phyloP scores from a whole-genome alignment of 2,888 invertebrate species.

The Coremacera marginata region DNA sequence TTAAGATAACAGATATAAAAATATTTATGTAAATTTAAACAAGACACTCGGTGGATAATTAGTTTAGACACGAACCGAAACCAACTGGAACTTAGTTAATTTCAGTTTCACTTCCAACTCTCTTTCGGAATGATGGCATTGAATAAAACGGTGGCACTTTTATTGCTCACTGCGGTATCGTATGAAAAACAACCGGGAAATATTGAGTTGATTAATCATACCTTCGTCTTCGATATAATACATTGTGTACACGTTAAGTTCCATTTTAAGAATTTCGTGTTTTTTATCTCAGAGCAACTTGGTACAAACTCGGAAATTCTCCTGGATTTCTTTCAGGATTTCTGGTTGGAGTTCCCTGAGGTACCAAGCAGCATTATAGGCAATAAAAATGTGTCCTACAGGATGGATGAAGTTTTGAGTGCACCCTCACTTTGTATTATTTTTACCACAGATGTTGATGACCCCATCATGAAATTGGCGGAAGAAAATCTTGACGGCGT shows the following conservation, averaged over 20 bases:
- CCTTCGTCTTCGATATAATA: slow-evolving; percentile 53
- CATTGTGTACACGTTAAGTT: slow-evolving; percentile 47
- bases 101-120: not conserved
- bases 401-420: slow-evolving; percentile 53
- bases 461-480: slow-evolving; percentile 59
- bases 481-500: slow-evolving; percentile 49
- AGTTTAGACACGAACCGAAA: no score
- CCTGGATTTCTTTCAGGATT: slow-evolving; percentile 50
- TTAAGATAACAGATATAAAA: no score
- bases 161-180: slow-evolving; percentile 26
- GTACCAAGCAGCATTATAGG: slow-evolving; percentile 52
- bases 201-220: slow-evolving; percentile 45
- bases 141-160: slow-evolving; percentile 37
- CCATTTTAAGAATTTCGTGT: slow-evolving; percentile 56
- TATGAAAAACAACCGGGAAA: not conserved
- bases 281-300: slow-evolving; percentile 58
- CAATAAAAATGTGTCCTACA: not conserved
- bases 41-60: no score
- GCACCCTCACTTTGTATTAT: slow-evolving; percentile 55
- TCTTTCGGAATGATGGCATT: slow-evolving; percentile 38
- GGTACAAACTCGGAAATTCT: slow-evolving; percentile 42
- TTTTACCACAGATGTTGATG: slow-evolving; percentile 53
- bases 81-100: no score
- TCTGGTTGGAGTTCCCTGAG: slow-evolving; percentile 51
- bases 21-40: no score